Evolutionary conservation across 2,888 invertebrate genomes (phyloP).

Genomic region (Osmoderma eremita): DNA sequence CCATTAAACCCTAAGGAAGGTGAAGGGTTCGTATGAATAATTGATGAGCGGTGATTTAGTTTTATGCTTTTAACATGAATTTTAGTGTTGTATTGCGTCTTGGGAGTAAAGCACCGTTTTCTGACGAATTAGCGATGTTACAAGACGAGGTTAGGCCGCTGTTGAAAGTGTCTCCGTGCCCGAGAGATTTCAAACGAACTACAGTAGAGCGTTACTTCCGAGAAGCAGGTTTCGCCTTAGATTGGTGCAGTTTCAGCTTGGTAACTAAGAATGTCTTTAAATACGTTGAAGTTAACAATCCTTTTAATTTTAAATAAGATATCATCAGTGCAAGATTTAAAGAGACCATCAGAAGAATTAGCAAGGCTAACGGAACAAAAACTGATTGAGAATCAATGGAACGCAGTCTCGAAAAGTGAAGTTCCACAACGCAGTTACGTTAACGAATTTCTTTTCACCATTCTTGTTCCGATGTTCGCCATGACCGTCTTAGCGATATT

Average conservation of each 20-base stretch:
- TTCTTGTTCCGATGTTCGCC: slow-evolving; percentile 75
- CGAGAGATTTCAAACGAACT: slow-evolving; percentile 83
- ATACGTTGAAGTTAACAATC: not conserved
- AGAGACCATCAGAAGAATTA: slow-evolving; percentile 58
- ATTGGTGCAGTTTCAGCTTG: slow-evolving; percentile 91
- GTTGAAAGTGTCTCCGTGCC: slow-evolving; percentile 81
- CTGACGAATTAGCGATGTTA: slow-evolving; percentile 73
- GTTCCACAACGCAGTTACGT: slow-evolving; percentile 77
- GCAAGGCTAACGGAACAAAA: slow-evolving; percentile 58
- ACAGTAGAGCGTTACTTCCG: slow-evolving; percentile 86
- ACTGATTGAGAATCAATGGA: slow-evolving; percentile 68
- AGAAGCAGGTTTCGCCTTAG: slow-evolving; percentile 79
- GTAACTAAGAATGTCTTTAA: slow-evolving; percentile 63
- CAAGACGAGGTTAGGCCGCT: slow-evolving; percentile 86
- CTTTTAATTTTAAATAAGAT: slow-evolving; percentile 57
- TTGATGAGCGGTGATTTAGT: not conserved
- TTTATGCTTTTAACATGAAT: slow-evolving; percentile 44
- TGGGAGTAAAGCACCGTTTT: slow-evolving; percentile 81
- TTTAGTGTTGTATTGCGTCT: slow-evolving; percentile 80
- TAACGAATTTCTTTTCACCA: slow-evolving; percentile 74
- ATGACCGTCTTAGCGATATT: slow-evolving; percentile 74
- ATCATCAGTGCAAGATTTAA: slow-evolving; percentile 59
- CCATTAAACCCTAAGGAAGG: slow-evolving; percentile 85
- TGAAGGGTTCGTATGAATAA: slow-evolving; percentile 74
- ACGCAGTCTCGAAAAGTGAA: slow-evolving; percentile 69